These are phyloP conservation scores for Columba janthina DNA, from an alignment of 2,113 vertebrate species.

Conservation along the genomic window DNA sequence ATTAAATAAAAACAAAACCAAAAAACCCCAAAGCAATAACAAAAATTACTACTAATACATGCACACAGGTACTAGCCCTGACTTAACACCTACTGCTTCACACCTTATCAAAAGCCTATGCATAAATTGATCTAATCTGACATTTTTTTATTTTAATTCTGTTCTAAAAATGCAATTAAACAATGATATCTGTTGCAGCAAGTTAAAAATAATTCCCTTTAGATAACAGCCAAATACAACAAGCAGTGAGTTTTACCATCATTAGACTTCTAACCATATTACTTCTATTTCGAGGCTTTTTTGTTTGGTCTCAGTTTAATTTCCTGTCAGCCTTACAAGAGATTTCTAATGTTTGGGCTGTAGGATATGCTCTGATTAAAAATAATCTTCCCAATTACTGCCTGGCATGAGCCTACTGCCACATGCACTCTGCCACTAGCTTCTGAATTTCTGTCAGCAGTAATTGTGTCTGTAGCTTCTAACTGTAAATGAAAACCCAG, in stretches of 20 bases:
- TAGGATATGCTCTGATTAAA: constrained; percentile 84
- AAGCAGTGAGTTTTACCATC: constrained; percentile 56
- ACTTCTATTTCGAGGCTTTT: constrained; percentile 65
- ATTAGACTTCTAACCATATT: constrained; percentile 65
- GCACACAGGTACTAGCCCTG: neutral
- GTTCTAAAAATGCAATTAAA: constrained; percentile 58
- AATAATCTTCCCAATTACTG: constrained; percentile 84
- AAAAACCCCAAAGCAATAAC: neutral
- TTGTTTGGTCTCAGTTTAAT: constrained; percentile 79
- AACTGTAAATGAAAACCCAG: constrained; percentile 83
- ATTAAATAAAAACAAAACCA: neutral
- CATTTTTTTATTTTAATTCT: constrained; percentile 36
- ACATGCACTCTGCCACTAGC: constrained; percentile 72
- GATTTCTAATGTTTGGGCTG: constrained; percentile 79
- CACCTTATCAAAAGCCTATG: neutral
- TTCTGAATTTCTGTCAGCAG: constrained; percentile 75
- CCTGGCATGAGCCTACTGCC: constrained; percentile 70
- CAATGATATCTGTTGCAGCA: constrained; percentile 55
- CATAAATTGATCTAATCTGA: constrained; percentile 17
- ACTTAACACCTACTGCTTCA: neutral
- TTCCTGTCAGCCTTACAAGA: constrained; percentile 79
- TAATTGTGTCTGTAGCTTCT: constrained; percentile 77
- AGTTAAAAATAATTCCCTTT: constrained; percentile 42
- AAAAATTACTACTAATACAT: neutral
- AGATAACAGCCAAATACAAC: constrained; percentile 56